Evolutionary conservation across 2,797 vertebrate genomes (phyloP), one percentile per base, ranked within the genome.

Genomic region (Tenualosa ilisha): DNA sequence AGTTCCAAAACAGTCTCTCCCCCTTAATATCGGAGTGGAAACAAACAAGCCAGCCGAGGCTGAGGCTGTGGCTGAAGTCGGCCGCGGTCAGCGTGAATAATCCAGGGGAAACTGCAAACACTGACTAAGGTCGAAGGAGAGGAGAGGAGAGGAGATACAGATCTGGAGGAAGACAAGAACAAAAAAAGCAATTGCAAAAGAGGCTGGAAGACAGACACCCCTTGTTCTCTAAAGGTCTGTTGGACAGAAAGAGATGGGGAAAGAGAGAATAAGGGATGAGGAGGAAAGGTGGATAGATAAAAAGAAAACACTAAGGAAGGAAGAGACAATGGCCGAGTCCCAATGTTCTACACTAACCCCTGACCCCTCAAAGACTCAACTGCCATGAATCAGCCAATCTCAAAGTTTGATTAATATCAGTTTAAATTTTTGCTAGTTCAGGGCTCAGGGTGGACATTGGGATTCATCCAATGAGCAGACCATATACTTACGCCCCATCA

Each of bases 1-100:
- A 75, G 68, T 75, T 75, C 68, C 37, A 79, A 63, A 79, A 79
- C 72, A 79, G 40, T 46, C 72, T 22, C 40, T 46, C 40, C 72
- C 72, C 7, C 37, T 79, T 79, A 79, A 79, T 79, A 79, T 79
- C 7, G 40, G 72, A 7, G 17, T 46, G 72, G 72, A 79, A 46
- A 79, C 72, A 79, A 46, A 46, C 72, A 46, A 79, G 6, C n/a
- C 6, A 9, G n/a, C 15, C 20, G 72, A 43, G 65, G 65, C 72
- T 79, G 40, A 4, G 15, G 68, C 68, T 75, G 31, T 6, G 40
- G 72, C 40, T 79, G 37, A 43, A 79, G 72, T 46, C 68, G 37
- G 72, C 72, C 40, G 72, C 13, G 40, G 37, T 37, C 37, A 79
- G 15, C 72, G 40, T 79, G 37, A 79, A 79, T 79, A 79, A 79